A percentile compares a stretch with the other conserved stretches of the same genome.
Evolutionary conservation across 2,797 vertebrate genomes (phyloP).

Genomic region (Chaenodraco wilsoni): DNA sequence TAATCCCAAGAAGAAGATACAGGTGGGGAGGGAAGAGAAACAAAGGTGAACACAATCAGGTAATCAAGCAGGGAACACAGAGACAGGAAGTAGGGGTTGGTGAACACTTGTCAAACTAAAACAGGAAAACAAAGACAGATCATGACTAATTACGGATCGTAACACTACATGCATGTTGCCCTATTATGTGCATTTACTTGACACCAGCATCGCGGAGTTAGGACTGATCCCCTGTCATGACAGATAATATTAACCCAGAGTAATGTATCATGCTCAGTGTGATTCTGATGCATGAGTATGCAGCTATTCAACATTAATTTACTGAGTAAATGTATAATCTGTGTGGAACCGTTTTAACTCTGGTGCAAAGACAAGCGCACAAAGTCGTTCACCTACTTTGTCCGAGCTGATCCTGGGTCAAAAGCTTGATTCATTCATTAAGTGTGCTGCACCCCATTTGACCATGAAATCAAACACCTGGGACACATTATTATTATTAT

Average conservation of each 20-base stretch:
- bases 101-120: too few species aligned
- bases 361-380: background rate
- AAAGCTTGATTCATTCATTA: conserved; percentile 13
- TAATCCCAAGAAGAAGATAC: background rate
- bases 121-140: too few species aligned
- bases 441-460: background rate
- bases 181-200: background rate
- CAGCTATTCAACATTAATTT: background rate
- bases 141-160: too few species aligned
- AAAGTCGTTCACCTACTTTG: background rate
- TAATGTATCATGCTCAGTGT: background rate
- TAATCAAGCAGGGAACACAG: too few species aligned
- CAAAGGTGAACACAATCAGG: too few species aligned
- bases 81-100: too few species aligned
- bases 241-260: background rate
- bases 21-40: too few species aligned
- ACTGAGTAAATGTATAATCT: background rate
- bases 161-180: background rate
- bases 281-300: too few species aligned
- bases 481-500: background rate
- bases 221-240: background rate
- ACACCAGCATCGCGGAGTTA: background rate
- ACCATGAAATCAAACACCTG: background rate
- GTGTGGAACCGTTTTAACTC: background rate
- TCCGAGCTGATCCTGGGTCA: conserved; percentile 7